A percentile compares a stretch with the other conserved stretches of the same genome.
These are phyloP conservation scores for Danionella cerebrum DNA, from an alignment of 2,113 vertebrate species.

Conservation along the genomic window DNA sequence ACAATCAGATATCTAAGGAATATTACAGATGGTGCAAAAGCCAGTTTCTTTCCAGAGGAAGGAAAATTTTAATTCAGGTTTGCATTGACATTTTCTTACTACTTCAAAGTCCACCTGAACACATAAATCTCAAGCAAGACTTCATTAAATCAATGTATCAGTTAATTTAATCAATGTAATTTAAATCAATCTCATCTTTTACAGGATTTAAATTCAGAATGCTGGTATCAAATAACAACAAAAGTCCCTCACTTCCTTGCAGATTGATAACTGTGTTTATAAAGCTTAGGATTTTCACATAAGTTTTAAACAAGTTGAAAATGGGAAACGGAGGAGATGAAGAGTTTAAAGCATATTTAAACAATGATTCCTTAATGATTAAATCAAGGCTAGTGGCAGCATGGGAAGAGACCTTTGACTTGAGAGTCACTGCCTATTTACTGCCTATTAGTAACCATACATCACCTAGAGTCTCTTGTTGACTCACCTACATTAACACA, in stretches of 20 bases:
- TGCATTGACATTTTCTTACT: background rate
- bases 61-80: background rate
- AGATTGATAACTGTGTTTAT: background rate
- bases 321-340: background rate
- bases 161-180: background rate
- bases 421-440: slow-evolving; percentile 21
- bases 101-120: background rate
- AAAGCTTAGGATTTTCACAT: no score
- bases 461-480: background rate
- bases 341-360: slow-evolving; percentile 20
- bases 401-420: background rate
- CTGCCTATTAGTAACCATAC: slow-evolving; percentile 5
- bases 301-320: no score
- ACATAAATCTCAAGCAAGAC: background rate
- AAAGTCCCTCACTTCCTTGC: slow-evolving; percentile 10
- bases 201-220: background rate
- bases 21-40: background rate
- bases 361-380: slow-evolving; percentile 26
- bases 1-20: no score
- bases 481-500: slow-evolving; percentile 13
- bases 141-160: background rate
- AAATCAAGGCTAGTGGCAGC: slow-evolving; percentile 25
- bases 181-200: background rate
- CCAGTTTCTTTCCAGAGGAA: background rate
- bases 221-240: background rate